These are phyloP conservation scores for Cephus cinctus DNA, from an alignment of 1,140 invertebrate genomes.

Conservation along the genomic window DNA sequence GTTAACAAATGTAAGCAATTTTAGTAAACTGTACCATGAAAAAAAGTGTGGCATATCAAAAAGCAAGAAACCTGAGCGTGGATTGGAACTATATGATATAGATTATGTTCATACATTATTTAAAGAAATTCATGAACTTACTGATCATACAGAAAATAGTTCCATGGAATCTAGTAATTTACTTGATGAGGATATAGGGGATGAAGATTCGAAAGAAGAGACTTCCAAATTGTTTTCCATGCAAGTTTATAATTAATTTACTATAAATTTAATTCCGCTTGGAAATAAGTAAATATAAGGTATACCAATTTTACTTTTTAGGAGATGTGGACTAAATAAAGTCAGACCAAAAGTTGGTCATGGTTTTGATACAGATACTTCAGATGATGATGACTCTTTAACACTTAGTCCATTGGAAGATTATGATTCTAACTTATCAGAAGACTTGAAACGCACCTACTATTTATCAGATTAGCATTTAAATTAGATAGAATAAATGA, in stretches of 20 bases:
- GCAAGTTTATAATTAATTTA: conserved; percentile 1
- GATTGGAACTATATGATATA: conserved; percentile 31
- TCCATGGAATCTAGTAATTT: neutral
- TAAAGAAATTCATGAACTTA: neutral
- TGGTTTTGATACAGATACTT: conserved; percentile 33
- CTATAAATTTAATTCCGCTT: neutral
- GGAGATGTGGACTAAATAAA: neutral
- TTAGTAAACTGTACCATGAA: conserved; percentile 33
- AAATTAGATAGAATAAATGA: neutral
- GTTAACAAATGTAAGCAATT: conserved; percentile 24
- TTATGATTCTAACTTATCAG: conserved; percentile 12
- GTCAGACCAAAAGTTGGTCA: conserved; percentile 24
- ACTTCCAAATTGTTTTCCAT: neutral
- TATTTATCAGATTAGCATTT: conserved; percentile 6
- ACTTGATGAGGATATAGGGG: neutral
- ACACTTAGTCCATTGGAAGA: conserved; percentile 5
- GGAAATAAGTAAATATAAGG: neutral
- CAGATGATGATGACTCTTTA: conserved; percentile 18
- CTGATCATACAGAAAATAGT: neutral
- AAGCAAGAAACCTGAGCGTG: neutral
- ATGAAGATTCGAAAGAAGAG: neutral
- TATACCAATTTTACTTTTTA: neutral
- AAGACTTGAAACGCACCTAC: conserved; percentile 2
- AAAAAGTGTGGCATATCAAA: conserved; percentile 22
- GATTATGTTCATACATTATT: conserved; percentile 27